Percentiles rank a stretch among this genome's conserved stretches.
Conservation (phyloP, 2,113 vertebrate genomes). For the Chaetura pelagica region DNA sequence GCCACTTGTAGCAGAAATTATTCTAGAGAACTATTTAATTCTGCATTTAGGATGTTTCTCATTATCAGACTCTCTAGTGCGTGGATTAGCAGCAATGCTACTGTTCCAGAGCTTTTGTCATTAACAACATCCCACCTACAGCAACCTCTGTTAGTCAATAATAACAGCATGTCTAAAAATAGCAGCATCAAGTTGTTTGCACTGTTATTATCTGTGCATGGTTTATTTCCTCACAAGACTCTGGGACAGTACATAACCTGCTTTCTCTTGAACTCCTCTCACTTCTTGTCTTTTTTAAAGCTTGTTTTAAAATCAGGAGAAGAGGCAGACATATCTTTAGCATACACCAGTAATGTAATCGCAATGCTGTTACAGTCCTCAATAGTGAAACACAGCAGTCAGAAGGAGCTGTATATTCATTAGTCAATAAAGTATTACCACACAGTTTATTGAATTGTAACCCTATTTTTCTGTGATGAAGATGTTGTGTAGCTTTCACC, state of each 20-base stretch:
- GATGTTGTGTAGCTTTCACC: slow-evolving; percentile 44
- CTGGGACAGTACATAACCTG: background rate
- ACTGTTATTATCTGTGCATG: slow-evolving; percentile 29
- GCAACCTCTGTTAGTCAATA: slow-evolving; percentile 80
- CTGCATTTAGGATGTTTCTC: slow-evolving; percentile 43
- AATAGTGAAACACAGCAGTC: slow-evolving; percentile 61
- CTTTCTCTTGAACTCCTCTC: background rate
- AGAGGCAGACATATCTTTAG: slow-evolving; percentile 51
- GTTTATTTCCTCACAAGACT: slow-evolving; percentile 56
- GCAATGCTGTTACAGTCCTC: slow-evolving; percentile 37
- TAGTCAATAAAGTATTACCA: slow-evolving; percentile 67
- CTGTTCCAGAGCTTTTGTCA: slow-evolving; percentile 58
- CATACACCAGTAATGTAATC: slow-evolving; percentile 47
- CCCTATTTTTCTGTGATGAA: slow-evolving; percentile 62
- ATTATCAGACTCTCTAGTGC: slow-evolving; percentile 48
- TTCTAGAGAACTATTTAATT: slow-evolving; percentile 32
- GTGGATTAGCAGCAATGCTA: slow-evolving; percentile 15
- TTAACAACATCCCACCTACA: slow-evolving; percentile 75
- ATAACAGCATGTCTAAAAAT: slow-evolving; percentile 83
- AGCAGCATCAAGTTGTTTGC: slow-evolving; percentile 64
- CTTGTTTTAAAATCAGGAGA: slow-evolving; percentile 22
- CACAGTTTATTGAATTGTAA: slow-evolving; percentile 63
- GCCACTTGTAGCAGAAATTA: background rate
- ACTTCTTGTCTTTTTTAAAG: background rate
- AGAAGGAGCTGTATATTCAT: slow-evolving; percentile 51